Base-by-base conservation (phyloP, 2,113 vertebrate species). In the Syrrhaptes paradoxus region DNA sequence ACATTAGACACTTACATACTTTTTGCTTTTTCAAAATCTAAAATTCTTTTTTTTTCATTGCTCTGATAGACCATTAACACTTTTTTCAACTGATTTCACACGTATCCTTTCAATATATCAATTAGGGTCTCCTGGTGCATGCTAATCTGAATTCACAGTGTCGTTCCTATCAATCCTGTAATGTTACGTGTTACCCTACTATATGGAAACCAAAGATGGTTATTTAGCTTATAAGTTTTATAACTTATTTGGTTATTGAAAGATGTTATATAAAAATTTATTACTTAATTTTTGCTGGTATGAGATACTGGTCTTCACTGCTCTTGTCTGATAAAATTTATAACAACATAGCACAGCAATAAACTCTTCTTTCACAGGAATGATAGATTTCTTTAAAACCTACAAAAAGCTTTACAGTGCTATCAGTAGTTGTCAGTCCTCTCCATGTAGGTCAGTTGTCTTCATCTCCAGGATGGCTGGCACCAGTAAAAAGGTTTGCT, bases 51-150 rank as follows among this genome's bases (percentile, higher is more conserved):
- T 48, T 51, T 36, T 29, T 68, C 45, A 78, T 96, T 91, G 71
- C 54, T 94, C 81, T 93, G 91, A 85, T 93, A 90, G 89, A 92
- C 78, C 87, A 85, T 91, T 96, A 94, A 87, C 91, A 95, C 84
- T 95, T 93, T 94, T 96, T 95, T 80, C 81, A 87, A 95, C 71
- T 94, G 21, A 92, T 96, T 95, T 96, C 80, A 95, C 84, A 95
- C 81, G 68, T 95, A 96, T 90, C 75, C 28, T 94, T 91, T 95
- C 41, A 11, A 91, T 92, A 76, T 71, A 95, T 95, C 90, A 95
- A 59, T 93, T 87, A 90, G 65, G 43, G 83, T 96, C 58, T 89
- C 57, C 81, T 86, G 74, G 32, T 76, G 79, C 85, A 78, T 68
- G 74, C 68, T 91, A 88, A 94, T 54, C 76, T 93, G 87, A 93